These are phyloP conservation scores for Chelonia mydas DNA, from an alignment of 2,797 vertebrate genomes.

Conservation along the genomic window DNA sequence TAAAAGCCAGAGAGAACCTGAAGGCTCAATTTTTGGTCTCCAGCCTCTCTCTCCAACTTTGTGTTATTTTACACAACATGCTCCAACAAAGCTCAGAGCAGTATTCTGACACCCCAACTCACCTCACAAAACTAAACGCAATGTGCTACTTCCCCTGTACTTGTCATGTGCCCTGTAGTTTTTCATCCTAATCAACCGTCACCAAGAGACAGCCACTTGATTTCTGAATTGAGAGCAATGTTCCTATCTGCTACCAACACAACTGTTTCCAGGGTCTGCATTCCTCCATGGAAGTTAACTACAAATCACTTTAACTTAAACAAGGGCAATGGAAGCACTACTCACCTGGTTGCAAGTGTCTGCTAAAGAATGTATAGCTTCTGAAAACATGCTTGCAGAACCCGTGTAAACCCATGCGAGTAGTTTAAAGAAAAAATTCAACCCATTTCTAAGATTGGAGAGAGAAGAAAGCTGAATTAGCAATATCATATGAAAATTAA, in stretches of 20 bases:
- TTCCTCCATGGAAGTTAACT: slow-evolving; percentile 20
- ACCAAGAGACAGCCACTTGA: background rate
- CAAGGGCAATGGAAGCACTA: background rate
- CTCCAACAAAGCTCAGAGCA: background rate
- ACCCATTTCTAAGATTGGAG: slow-evolving; percentile 89
- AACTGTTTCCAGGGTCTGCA: background rate
- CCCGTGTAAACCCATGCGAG: slow-evolving; percentile 99
- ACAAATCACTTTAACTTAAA: background rate
- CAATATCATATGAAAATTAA: background rate
- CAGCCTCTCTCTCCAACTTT: background rate
- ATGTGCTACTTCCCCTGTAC: background rate
- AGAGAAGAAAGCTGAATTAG: slow-evolving; percentile 45
- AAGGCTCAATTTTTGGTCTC: background rate
- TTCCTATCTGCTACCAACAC: background rate
- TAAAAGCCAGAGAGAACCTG: background rate
- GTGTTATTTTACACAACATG: background rate
- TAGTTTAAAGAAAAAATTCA: slow-evolving; percentile 99
- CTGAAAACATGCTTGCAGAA: slow-evolving; percentile 99
- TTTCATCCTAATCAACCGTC: background rate
- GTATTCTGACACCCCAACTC: rapidly evolving
- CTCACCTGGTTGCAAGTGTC: slow-evolving; percentile 97
- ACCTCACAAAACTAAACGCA: background rate
- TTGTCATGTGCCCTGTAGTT: background rate
- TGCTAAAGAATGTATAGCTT: slow-evolving; percentile 97
- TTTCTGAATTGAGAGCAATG: background rate